Conservation (phyloP, 2,797 vertebrate species). For the Bryconaethiops microstoma region DNA sequence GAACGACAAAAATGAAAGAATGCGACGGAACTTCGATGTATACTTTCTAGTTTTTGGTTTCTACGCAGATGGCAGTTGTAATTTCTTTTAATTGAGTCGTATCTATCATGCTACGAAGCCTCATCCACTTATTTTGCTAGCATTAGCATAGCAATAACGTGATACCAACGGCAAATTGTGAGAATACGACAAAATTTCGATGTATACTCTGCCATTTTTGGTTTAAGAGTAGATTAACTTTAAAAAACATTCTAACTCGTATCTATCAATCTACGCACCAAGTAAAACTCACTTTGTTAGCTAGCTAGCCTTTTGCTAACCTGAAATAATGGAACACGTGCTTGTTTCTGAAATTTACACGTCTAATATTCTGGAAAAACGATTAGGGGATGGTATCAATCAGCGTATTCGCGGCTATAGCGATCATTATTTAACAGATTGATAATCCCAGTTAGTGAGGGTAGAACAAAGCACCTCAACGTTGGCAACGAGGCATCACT, state of each 20-base stretch:
- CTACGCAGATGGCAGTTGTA: no score
- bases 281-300: not conserved
- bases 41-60: not conserved
- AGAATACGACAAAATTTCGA: not conserved
- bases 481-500: conserved; percentile 11
- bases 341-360: not conserved
- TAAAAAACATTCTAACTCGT: no score
- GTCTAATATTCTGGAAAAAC: not conserved
- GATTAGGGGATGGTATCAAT: not conserved
- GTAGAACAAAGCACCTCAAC: not conserved
- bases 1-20: not conserved
- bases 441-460: not conserved
- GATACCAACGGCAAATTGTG: not conserved
- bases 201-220: not conserved
- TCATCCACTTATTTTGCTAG: not conserved
- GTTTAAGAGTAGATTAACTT: not conserved
- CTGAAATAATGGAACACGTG: conserved; percentile 48
- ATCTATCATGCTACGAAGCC: no score
- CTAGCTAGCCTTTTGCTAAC: not conserved
- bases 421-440: not conserved
- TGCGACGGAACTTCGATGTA: not conserved
- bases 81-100: no score
- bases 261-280: not conserved
- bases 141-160: not conserved
- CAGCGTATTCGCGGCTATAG: not conserved